Evolutionary conservation across 2,888 invertebrate species (phyloP).

Genomic region (Nymphalis polychloros): DNA sequence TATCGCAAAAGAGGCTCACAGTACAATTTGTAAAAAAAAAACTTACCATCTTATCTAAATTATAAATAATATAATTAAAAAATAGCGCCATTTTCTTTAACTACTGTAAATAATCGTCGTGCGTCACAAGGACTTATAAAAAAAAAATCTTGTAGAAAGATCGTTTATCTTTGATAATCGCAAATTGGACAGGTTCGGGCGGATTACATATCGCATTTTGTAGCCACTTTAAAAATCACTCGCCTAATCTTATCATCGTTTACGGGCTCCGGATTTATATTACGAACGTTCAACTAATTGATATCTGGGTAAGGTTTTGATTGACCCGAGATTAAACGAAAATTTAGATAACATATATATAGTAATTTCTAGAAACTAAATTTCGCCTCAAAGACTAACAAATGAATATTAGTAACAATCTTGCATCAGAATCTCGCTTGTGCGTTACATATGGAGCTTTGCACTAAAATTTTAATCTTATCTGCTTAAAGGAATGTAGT

Average conservation of each 20-base stretch:
- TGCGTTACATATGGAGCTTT: too few species aligned
- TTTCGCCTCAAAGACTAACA: too few species aligned
- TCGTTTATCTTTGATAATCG: constrained; percentile 42
- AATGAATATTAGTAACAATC: too few species aligned
- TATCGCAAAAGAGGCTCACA: too few species aligned
- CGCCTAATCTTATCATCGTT: constrained; percentile 46
- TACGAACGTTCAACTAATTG: constrained; percentile 4
- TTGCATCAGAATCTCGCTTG: too few species aligned
- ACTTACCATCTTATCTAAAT: too few species aligned
- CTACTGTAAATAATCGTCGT: constrained; percentile 9
- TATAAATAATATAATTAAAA: too few species aligned
- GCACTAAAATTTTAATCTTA: too few species aligned
- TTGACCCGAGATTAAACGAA: neutral
- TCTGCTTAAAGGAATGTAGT: too few species aligned
- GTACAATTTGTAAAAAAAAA: too few species aligned
- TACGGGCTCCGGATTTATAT: constrained; percentile 19
- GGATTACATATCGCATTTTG: constrained; percentile 34
- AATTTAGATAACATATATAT: neutral
- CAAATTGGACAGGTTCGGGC: constrained; percentile 43
- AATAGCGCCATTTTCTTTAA: neutral
- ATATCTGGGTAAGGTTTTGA: neutral
- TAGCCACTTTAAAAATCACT: constrained; percentile 44
- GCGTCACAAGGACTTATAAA: constrained; percentile 4
- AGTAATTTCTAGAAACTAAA: neutral
- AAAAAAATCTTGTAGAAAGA: constrained; percentile 10